Evolutionary conservation across 1,140 invertebrate species (phyloP).

Genomic region (Hesperophylax magnus): DNA sequence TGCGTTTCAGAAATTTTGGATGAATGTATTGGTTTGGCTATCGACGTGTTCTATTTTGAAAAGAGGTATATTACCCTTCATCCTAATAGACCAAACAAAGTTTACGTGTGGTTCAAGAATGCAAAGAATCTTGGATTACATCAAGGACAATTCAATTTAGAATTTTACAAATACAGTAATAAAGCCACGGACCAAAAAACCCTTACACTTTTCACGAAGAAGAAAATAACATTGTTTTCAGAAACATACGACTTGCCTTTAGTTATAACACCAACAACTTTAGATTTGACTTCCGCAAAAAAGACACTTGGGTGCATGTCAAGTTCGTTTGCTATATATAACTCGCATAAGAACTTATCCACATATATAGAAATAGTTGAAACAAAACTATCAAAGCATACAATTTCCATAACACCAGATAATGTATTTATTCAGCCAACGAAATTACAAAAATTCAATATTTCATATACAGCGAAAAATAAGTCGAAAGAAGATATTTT

Average conservation of each 20-base stretch:
- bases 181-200: slow-evolving; percentile 10
- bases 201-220: slow-evolving; percentile 7
- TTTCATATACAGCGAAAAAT: slow-evolving; percentile 11
- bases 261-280: neutral
- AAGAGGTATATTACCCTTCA: slow-evolving; percentile 3
- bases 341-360: slow-evolving; percentile 27
- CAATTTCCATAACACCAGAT: slow-evolving; percentile 9
- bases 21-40: slow-evolving; percentile 4
- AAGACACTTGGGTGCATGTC: neutral
- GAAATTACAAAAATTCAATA: slow-evolving; percentile 26
- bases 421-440: slow-evolving; percentile 17
- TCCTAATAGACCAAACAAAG: slow-evolving; percentile 2
- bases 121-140: slow-evolving; percentile 27
- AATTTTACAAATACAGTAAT: slow-evolving; percentile 43
- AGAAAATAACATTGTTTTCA: slow-evolving; percentile 36
- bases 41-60: slow-evolving; percentile 34
- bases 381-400: neutral
- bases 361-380: slow-evolving; percentile 15
- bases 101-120: slow-evolving; percentile 40
- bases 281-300: slow-evolving; percentile 23
- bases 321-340: slow-evolving; percentile 27
- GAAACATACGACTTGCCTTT: slow-evolving; percentile 43
- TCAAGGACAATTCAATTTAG: slow-evolving; percentile 29
- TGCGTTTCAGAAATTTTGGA: slow-evolving; percentile 14
- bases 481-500: neutral